Conservation (phyloP, 2,888 invertebrate species). For the Rutpela maculata region DNA sequence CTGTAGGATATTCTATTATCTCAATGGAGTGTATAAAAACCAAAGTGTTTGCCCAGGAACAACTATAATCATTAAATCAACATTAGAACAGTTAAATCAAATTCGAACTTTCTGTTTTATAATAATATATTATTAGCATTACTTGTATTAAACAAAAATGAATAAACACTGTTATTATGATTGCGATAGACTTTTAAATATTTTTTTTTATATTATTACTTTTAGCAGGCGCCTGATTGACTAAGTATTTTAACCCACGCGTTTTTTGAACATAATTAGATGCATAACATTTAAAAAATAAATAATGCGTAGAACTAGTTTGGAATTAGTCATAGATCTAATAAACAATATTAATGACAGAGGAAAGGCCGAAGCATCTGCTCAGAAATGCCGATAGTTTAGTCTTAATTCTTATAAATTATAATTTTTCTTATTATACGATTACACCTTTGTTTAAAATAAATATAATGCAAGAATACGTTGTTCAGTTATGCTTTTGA, state of each 20-base stretch:
- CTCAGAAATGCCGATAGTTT: conserved; percentile 7
- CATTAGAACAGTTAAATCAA: not conserved
- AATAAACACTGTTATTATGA: conserved; percentile 4
- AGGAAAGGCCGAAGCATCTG: conserved; percentile 25
- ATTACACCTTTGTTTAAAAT: conserved; percentile 57
- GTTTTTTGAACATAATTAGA: conserved; percentile 36
- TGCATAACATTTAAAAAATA: conserved; percentile 45
- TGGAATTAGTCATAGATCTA: conserved; percentile 43
- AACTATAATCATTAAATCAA: not conserved
- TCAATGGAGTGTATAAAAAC: not conserved
- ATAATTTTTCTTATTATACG: conserved; percentile 14
- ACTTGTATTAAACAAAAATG: not conserved
- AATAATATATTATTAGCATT: not conserved
- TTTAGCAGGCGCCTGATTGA: conserved; percentile 41
- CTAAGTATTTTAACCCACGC: conserved; percentile 40
- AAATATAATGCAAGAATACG: conserved; percentile 9
- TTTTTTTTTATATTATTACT: conserved; percentile 19
- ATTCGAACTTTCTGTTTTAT: not conserved
- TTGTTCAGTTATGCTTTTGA: too few relatives aligned
- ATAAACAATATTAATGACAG: conserved; percentile 40
- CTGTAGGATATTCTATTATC: not conserved
- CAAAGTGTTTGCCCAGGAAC: not conserved
- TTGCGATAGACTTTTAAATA: conserved; percentile 15
- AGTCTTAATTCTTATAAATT: conserved; percentile 10
- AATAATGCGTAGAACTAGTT: conserved; percentile 45